Evolutionary conservation across 2,888 invertebrate species (phyloP), one percentile per base, ranked within the genome.

Genomic region (Protonemura montana): DNA sequence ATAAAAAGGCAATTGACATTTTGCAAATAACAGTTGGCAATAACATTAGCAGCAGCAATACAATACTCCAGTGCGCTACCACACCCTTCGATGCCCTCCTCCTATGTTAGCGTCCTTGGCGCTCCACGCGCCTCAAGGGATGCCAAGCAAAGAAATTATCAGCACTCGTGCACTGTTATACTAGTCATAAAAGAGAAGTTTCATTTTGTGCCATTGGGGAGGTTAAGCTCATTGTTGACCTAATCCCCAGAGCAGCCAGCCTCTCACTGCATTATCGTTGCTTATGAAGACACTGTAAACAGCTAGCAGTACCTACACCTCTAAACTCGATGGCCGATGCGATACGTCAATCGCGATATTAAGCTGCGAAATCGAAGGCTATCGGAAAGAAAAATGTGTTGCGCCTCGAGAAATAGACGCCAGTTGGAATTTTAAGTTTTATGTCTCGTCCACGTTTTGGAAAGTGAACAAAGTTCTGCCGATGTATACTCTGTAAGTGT

Each of bases 221-320:
- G 78, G 78, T 78, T 78, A 78, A 27, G 27, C 26, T 78, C 78
- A 78, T 26, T 78, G 78, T 28, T 78, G 78, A 78, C 78, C 78
- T 78, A 28, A 78, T 6, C 78, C 78, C 78, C 28, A 78, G 7
- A 78, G 78, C 59, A 59, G 59, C 59, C 59, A 59, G 59, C 59
- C 59, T 59, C 59, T 59, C 59, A 59, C 59, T 59, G 21, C 21
- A 59, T 10, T 35, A 35, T 35, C 35, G 10, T 59, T 59, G 21
- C 59, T 59, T 21, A 59, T 59, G 59, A 59, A 59, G 59, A 59
- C 59, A 10, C 59, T 59, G 21, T 59, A 59, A 59, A 59, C 16
- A 2, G 59, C 59, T 59, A 2, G 59, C 16, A 59, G 59, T 59
- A 13, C 35, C 35, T 35, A 35, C 35, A 35, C 35, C 35, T 59